Percentiles rank a stretch among this genome's conserved stretches.
Evolutionary conservation across 2,113 vertebrate genomes (phyloP).

Genomic region (Oncorhynchus clarkii): DNA sequence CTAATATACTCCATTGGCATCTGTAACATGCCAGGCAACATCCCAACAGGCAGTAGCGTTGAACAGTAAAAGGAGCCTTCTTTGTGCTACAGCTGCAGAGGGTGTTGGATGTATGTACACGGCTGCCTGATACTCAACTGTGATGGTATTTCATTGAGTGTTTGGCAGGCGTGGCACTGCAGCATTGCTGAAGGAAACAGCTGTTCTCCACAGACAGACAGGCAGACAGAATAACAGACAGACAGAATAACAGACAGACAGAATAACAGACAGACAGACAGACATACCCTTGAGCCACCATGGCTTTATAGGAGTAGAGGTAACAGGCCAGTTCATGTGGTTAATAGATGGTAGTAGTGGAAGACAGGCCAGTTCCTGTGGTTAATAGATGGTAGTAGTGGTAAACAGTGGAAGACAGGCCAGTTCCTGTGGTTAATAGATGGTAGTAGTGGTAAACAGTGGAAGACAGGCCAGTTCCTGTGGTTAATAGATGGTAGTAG

Average conservation of each 20-base stretch:
- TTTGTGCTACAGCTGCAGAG: constrained; percentile 1
- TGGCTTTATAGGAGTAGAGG: too few relatives aligned
- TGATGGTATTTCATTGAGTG: constrained; percentile 33
- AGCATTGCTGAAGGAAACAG: constrained; percentile 39
- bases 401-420: too few relatives aligned
- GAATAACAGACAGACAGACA: too few relatives aligned
- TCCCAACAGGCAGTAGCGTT: background rate
- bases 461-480: too few relatives aligned
- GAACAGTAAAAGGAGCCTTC: constrained; percentile 25
- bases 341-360: too few relatives aligned
- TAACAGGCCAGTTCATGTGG: too few relatives aligned
- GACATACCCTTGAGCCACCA: too few relatives aligned
- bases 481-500: too few relatives aligned
- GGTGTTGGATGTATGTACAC: background rate
- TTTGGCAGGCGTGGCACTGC: constrained; percentile 67
- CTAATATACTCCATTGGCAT: background rate
- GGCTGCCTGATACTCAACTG: constrained; percentile 4
- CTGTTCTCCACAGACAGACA: constrained; percentile 30
- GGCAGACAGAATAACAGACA: constrained; percentile 1
- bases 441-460: too few relatives aligned
- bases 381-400: background rate
- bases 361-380: too few relatives aligned
- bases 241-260: background rate
- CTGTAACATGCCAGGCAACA: constrained; percentile 4
- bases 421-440: background rate